Evolutionary conservation across 53 echinoderm and acorn worm species (phyloP), one percentile per base, ranked within the genome.

Genomic region (Temnopleurus reevesii): DNA sequence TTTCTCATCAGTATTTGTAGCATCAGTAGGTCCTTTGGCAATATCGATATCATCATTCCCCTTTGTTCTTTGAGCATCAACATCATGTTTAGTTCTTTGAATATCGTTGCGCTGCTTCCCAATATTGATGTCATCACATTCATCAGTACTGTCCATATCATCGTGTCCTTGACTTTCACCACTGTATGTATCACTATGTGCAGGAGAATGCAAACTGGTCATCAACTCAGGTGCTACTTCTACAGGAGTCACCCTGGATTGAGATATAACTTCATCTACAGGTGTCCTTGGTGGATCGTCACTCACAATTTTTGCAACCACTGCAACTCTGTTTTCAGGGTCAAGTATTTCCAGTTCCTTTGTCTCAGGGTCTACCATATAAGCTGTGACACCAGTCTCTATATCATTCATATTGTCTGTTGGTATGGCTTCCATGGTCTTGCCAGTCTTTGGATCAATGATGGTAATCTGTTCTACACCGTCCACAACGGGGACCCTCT

Each of bases 281-380:
- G 56, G 71, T 1, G 2, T 61, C 18, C 26, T n/a, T 49, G 29
- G 46, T 38, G n/a, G n/a, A 0, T 9, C 65, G 12, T 57, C 34
- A n/a, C 43, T 33, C 33, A 61, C 35, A 51, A 76, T 56, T 19
- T 57, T 55, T 25, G 89, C 89, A 12, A 89, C 41, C 59, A 87
- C 91, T 17, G 90, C 84, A n/a, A 91, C 89, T 66, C 76, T 83
- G 13, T 57, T 55, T 53, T 81, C 61, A 77, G 93, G 93, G 26
- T 94, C 91, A 49, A 92, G 81, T 66, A 94, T 92, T 85, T 77
- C 90, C 92, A 94, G 81, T 55, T 91, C 91, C 47, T 89, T 83
- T 31, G 86, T 76, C 21, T 83, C 65, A 80, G 88, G 86, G 57
- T 94, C 91, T 35, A 91, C 89, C 83, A 94, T 66, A 47, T 84